Conservation (phyloP, 30 jellyfish, hydroid and myxozoan genomes). For the Sanderia malayensis region DNA sequence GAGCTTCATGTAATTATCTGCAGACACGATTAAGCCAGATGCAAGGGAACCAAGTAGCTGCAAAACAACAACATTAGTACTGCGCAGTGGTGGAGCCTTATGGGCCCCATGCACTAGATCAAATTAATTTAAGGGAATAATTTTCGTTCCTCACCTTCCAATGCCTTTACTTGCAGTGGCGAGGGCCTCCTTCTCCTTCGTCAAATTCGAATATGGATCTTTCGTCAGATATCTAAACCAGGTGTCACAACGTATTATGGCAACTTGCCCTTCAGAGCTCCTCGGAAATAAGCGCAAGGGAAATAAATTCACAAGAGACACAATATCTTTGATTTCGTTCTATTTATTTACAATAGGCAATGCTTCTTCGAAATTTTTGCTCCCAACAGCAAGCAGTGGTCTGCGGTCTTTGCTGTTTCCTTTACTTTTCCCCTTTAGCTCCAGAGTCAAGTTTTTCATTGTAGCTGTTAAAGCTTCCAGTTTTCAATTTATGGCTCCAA, state of each 20-base stretch:
- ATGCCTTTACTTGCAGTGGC: background rate
- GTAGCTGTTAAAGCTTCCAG: too few relatives aligned
- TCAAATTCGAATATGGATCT: constrained; percentile 13
- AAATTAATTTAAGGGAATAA: background rate
- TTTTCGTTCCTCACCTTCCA: background rate
- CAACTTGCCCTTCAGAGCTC: background rate
- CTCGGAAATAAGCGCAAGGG: background rate
- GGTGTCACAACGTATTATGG: constrained; percentile 19
- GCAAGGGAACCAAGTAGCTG: constrained; percentile 11
- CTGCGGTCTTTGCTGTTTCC: background rate
- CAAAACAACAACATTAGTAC: too few relatives aligned
- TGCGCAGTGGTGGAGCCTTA: too few relatives aligned
- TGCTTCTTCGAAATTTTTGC: background rate
- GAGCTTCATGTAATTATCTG: constrained; percentile 2
- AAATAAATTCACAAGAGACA: background rate
- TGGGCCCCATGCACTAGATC: too few relatives aligned
- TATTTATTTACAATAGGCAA: background rate
- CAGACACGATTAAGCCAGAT: background rate
- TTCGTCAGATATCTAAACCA: constrained; percentile 16
- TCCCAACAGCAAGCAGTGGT: constrained; percentile 2
- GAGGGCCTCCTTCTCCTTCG: constrained; percentile 14
- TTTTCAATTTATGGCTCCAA: too few relatives aligned
- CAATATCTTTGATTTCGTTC: background rate
- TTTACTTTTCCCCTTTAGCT: background rate
- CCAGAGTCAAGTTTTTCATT: background rate